Base-by-base conservation (phyloP, 2,888 invertebrate species). In the Argynnis bischoffii region DNA sequence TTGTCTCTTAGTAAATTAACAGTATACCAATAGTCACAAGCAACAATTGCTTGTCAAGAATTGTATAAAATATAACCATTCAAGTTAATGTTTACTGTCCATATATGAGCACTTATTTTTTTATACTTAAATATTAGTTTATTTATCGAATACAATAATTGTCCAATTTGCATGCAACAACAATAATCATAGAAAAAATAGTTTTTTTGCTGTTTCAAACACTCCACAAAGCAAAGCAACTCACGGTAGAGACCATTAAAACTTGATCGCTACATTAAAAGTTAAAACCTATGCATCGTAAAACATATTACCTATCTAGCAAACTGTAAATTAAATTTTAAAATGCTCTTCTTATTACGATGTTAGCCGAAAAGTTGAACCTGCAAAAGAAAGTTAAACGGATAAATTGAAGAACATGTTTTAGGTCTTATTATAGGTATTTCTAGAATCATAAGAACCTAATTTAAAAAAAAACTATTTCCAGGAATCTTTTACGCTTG, bases 281-380 rank as follows among this genome's bases (percentile, higher is more conserved):
- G 51, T 61, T 60, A 68, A 67, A 60, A 50, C 35, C 51, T 61
- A 61, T 60, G 57, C 57, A 18, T 60, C 60, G 31, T 60, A 60
- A 60, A 60, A 60, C 60, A 60, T 50, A 55, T 54, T 41, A 53
- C 61, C 73, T 77, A 76, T 71, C 76, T 78, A 77, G 69, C 73
- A 69, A 75, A 75, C 67, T 63, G 59, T 75, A 72, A 71, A 74
- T 72, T 70, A 72, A 66, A 73, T 50, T 55, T 69, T 69, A 71
- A 66, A 75, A 71, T 75, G 72, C 73, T 60, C 59, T 56, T 60
- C 54, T 66, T 41, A 51, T 67, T n/a, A 15, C 60, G 31, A 18
- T 55, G 15, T 41, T 13, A 53, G 26, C 8, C 47, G 26, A 26
- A 46, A 21, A 3, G n/a, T 54, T 18, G 41, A 59, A 57, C 60